Percentiles rank a stretch among this genome's conserved stretches.
These are phyloP conservation scores for Chanos chanos DNA, from an alignment of 2,797 vertebrate genomes.

Conservation along the genomic window DNA sequence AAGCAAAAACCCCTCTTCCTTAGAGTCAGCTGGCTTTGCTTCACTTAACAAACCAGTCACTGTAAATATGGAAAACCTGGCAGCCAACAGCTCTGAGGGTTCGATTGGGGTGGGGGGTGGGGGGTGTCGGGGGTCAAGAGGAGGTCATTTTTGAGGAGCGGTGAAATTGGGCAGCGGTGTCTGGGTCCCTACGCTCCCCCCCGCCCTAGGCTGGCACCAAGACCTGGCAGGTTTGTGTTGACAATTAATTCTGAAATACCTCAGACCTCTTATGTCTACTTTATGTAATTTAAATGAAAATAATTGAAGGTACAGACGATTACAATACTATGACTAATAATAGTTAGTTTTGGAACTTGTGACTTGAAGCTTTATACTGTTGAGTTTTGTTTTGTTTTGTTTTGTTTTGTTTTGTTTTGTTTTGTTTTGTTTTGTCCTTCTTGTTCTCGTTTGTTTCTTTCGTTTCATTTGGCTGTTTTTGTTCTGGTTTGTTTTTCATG, in stretches of 20 bases:
- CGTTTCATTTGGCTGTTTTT: constrained; percentile 72
- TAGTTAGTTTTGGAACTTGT: constrained; percentile 99
- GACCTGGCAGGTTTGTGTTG: constrained; percentile 86
- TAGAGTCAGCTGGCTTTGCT: no score
- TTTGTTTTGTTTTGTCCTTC: constrained; percentile 69
- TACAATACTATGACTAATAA: constrained; percentile 82
- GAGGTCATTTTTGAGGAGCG: not conserved
- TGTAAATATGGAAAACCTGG: no score
- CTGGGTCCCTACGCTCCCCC: constrained; percentile 38
- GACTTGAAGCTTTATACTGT: constrained; percentile 99
- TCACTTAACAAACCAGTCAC: no score
- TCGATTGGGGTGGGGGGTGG: no score
- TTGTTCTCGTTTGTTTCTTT: constrained; percentile 67
- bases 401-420: constrained; percentile 75
- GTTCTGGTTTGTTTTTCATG: constrained; percentile 64
- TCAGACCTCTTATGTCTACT: constrained; percentile 99
- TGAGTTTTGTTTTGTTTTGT: constrained; percentile 89
- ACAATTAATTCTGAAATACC: constrained; percentile 99
- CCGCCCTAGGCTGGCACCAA: constrained; percentile 71
- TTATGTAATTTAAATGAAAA: constrained; percentile 92
- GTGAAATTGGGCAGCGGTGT: not conserved
- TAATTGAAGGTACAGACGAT: constrained; percentile 74
- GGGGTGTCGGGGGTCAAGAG: no score
- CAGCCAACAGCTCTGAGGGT: no score
- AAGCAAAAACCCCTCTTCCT: no score